Conservation (phyloP, 2,797 vertebrate genomes). For the Aphelocoma californica region DNA sequence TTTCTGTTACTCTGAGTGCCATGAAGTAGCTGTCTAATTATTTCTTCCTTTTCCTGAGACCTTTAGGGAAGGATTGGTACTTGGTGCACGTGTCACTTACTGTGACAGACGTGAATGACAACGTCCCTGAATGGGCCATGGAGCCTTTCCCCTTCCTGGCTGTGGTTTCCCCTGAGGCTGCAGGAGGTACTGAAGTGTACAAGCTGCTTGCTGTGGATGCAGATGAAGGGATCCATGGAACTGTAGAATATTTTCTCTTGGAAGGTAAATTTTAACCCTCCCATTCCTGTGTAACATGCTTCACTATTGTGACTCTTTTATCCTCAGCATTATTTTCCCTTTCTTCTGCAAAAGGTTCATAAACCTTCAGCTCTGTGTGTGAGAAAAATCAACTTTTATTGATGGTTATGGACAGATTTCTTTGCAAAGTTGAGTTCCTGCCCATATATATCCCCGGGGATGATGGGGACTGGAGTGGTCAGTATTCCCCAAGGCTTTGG, state of each 20-base stretch:
- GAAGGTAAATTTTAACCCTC: slow-evolving; percentile 76
- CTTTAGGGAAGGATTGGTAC: slow-evolving; percentile 84
- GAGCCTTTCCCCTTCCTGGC: slow-evolving; percentile 82
- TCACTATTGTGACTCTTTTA: not conserved
- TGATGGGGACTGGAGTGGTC: not conserved
- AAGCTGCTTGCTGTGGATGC: slow-evolving; percentile 82
- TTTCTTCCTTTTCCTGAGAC: not conserved
- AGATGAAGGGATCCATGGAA: slow-evolving; percentile 84
- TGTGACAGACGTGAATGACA: slow-evolving; percentile 86
- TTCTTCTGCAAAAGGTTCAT: not conserved
- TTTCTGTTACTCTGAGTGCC: not conserved
- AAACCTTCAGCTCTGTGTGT: not conserved
- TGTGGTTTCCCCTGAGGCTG: slow-evolving; percentile 78
- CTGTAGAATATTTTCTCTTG: slow-evolving; percentile 87
- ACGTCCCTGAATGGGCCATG: slow-evolving; percentile 86
- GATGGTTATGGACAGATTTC: not conserved
- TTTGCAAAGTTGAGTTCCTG: not conserved
- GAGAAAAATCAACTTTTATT: not conserved
- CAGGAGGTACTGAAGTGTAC: slow-evolving; percentile 80
- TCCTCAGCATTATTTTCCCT: not conserved
- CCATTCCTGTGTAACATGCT: not conserved
- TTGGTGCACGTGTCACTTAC: slow-evolving; percentile 80
- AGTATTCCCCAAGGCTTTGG: not conserved
- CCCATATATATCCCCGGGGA: fast-evolving
- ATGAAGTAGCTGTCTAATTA: not conserved